Conservation (phyloP, 2,888 invertebrate species). For the Orchestes rusci region DNA sequence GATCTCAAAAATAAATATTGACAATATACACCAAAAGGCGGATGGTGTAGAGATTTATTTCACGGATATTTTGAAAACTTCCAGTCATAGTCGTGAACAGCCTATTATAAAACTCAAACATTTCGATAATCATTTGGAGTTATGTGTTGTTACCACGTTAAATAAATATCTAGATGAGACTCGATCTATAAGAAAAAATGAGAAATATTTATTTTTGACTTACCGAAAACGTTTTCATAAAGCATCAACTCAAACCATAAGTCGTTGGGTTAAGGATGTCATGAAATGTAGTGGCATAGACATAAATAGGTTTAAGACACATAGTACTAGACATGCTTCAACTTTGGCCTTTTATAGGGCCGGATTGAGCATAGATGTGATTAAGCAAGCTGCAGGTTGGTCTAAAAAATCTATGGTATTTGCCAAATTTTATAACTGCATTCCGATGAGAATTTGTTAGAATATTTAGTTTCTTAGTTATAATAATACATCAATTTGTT, state of each 20-base stretch:
- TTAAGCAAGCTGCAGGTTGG: constrained; percentile 28
- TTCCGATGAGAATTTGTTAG: neutral
- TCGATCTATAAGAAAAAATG: neutral
- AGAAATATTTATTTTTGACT: constrained; percentile 1
- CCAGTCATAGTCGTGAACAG: constrained; percentile 5
- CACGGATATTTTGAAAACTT: constrained; percentile 7
- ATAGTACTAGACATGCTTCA: constrained; percentile 26
- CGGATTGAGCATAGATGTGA: constrained; percentile 24
- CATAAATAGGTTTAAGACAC: constrained; percentile 22
- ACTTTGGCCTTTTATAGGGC: constrained; percentile 26
- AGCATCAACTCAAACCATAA: neutral
- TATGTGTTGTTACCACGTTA: constrained; percentile 4
- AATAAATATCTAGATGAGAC: constrained; percentile 2
- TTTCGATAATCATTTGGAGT: constrained; percentile 1
- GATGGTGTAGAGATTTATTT: constrained; percentile 7
- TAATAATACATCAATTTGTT: no score
- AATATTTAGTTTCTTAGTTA: constrained; percentile 1
- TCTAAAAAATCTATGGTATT: constrained; percentile 23
- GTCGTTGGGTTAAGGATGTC: constrained; percentile 4
- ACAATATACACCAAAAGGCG: neutral
- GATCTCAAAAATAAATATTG: constrained; percentile 5
- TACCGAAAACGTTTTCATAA: neutral
- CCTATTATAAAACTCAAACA: constrained; percentile 12
- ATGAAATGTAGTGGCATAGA: constrained; percentile 21
- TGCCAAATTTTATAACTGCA: constrained; percentile 22